These are phyloP conservation scores for Drosophila suzukii DNA, from an alignment of 1,140 invertebrate genomes.

Conservation along the genomic window DNA sequence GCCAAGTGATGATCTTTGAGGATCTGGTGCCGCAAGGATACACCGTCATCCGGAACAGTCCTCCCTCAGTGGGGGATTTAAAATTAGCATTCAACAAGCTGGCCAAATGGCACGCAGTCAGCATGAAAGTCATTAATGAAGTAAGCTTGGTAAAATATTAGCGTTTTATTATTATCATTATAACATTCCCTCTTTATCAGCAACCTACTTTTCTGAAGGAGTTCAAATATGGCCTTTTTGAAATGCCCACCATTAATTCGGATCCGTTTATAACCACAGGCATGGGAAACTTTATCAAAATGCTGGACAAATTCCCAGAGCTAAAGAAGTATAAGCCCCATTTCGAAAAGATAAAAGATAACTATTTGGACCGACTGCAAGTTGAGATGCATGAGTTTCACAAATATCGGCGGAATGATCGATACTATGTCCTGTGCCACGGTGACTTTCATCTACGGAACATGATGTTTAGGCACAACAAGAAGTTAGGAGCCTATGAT, in stretches of 20 bases:
- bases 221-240: slow-evolving; percentile 29
- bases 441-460: slow-evolving; percentile 67
- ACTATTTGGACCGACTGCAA: not conserved
- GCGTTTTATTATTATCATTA: not conserved
- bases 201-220: slow-evolving; percentile 35
- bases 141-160: slow-evolving; percentile 1
- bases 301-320: slow-evolving; percentile 44
- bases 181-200: not conserved
- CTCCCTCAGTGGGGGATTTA: slow-evolving; percentile 31
- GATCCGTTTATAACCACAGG: slow-evolving; percentile 37
- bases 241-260: slow-evolving; percentile 7
- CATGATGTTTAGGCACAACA: slow-evolving; percentile 64
- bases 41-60: slow-evolving; percentile 42
- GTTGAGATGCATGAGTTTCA: slow-evolving; percentile 45
- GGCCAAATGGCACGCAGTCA: slow-evolving; percentile 65
- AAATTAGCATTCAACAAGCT: slow-evolving; percentile 36
- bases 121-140: slow-evolving; percentile 51
- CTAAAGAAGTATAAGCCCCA: slow-evolving; percentile 48
- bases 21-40: slow-evolving; percentile 58
- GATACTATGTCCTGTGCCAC: slow-evolving; percentile 54
- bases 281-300: slow-evolving; percentile 39
- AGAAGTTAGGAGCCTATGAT: slow-evolving; percentile 23
- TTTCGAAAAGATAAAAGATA: slow-evolving; percentile 35
- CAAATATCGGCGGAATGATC: slow-evolving; percentile 10
- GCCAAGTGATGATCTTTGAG: slow-evolving; percentile 59